Conservation (phyloP, 2,113 vertebrate species). For the Phainopepla nitens region DNA sequence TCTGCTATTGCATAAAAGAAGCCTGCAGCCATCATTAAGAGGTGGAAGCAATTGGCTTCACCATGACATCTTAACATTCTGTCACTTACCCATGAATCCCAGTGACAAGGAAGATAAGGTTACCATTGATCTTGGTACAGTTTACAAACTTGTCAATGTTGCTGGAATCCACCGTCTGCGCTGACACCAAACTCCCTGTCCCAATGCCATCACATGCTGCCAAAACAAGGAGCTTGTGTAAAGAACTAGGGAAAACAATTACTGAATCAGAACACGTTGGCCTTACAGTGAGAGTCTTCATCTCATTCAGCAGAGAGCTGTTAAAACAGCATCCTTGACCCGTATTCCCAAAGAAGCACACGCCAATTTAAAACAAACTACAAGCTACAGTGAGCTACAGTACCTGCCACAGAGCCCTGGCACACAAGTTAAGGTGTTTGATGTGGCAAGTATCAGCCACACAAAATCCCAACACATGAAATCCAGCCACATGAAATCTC, state of each 20-base stretch:
- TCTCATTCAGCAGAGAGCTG: neutral
- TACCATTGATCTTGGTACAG: constrained; percentile 99
- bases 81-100: constrained; percentile 93
- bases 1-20: neutral
- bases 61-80: neutral
- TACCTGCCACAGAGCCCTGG: neutral
- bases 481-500: no score
- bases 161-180: constrained; percentile 95
- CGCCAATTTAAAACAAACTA: neutral
- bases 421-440: neutral
- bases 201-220: constrained; percentile 96
- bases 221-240: constrained; percentile 26
- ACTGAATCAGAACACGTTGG: neutral
- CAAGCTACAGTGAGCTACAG: neutral
- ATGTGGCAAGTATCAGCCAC: neutral
- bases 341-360: neutral
- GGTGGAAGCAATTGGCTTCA: neutral
- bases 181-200: constrained; percentile 87
- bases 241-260: neutral
- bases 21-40: neutral
- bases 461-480: neutral
- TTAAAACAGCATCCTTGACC: neutral
- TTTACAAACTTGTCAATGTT: constrained; percentile 97
- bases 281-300: rapidly evolving
- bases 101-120: constrained; percentile 96